These are phyloP conservation scores for Plagodis dolabraria DNA, from an alignment of 2,888 invertebrate species.

Conservation along the genomic window DNA sequence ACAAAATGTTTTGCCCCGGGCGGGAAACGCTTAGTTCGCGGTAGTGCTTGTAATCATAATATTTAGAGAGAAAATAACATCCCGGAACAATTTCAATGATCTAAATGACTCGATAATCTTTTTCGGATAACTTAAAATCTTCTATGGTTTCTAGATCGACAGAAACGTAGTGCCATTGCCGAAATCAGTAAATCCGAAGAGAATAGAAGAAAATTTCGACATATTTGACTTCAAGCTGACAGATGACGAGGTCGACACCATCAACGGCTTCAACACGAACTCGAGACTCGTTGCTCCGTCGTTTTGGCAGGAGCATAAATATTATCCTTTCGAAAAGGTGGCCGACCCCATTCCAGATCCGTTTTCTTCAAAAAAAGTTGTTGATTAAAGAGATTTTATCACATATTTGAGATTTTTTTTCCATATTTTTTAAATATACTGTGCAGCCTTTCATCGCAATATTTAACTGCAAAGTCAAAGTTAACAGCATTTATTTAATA, in stretches of 20 bases:
- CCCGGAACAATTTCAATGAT: too few relatives aligned
- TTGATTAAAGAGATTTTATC: not conserved
- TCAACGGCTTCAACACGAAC: slow-evolving; percentile 51
- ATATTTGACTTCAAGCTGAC: slow-evolving; percentile 70
- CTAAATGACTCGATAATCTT: too few relatives aligned
- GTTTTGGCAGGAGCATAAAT: slow-evolving; percentile 72
- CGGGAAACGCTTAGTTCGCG: too few relatives aligned
- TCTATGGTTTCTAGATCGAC: slow-evolving; percentile 57
- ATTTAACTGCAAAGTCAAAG: too few relatives aligned
- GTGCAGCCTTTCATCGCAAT: too few relatives aligned
- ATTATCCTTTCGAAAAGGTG: slow-evolving; percentile 72
- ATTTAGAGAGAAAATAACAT: too few relatives aligned
- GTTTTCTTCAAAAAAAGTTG: slow-evolving; percentile 36
- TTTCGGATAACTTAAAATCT: too few relatives aligned
- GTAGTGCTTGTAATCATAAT: too few relatives aligned
- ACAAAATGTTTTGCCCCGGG: too few relatives aligned
- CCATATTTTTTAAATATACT: too few relatives aligned
- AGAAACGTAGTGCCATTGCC: slow-evolving; percentile 68
- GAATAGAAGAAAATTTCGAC: slow-evolving; percentile 64
- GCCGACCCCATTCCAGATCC: slow-evolving; percentile 58
- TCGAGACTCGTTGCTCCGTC: slow-evolving; percentile 63
- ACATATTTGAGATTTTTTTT: too few relatives aligned
- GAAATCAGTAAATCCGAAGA: slow-evolving; percentile 58
- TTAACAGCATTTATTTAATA: too few relatives aligned
- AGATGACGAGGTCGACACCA: slow-evolving; percentile 54